Evolutionary conservation across 1,140 invertebrate genomes (phyloP).

Genomic region (Camponotus vicinus): DNA sequence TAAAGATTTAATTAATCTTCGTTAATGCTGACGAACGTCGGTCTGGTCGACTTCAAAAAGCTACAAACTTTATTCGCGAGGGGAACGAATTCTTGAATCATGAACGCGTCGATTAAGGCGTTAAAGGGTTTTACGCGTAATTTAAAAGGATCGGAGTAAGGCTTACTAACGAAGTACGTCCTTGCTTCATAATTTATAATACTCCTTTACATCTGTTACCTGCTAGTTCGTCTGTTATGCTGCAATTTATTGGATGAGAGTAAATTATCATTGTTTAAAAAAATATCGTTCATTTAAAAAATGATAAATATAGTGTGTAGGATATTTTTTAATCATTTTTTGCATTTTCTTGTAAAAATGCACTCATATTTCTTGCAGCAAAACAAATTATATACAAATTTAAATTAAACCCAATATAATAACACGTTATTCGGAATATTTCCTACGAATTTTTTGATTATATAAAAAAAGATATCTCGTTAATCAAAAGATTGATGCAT

Average conservation of each 20-base stretch:
- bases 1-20: conserved; percentile 21
- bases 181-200: conserved; percentile 53
- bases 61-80: conserved; percentile 65
- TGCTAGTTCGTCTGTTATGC: conserved; percentile 35
- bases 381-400: background rate
- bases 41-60: conserved; percentile 27
- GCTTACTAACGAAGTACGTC: conserved; percentile 21
- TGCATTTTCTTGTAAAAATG: background rate
- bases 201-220: conserved; percentile 28
- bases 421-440: background rate
- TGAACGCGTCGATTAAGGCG: conserved; percentile 55
- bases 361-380: background rate
- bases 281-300: conserved; percentile 19
- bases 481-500: background rate
- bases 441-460: background rate
- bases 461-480: background rate
- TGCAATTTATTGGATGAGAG: conserved; percentile 22
- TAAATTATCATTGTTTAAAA: conserved; percentile 16
- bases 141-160: conserved; percentile 44
- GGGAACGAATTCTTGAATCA: conserved; percentile 43
- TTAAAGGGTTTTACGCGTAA: conserved; percentile 50
- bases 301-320: conserved; percentile 33
- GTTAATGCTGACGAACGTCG: conserved; percentile 30
- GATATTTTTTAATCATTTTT: background rate
- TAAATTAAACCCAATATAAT: background rate